These are phyloP conservation scores for Pseudococcus longispinus DNA, from an alignment of 2,888 invertebrate genomes.

Conservation along the genomic window DNA sequence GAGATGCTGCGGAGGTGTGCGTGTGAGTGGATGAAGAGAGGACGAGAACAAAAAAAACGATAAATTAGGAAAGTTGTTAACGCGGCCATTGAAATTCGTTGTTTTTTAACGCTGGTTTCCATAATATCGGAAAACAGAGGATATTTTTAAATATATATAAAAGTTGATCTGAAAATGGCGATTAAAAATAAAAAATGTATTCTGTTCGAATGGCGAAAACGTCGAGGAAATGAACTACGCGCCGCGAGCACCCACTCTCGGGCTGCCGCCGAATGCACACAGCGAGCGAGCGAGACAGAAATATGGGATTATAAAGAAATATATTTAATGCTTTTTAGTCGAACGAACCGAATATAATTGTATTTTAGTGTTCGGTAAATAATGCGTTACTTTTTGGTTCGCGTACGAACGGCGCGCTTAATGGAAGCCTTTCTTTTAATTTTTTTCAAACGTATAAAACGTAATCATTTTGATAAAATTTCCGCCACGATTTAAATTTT, in stretches of 20 bases:
- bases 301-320: constrained; percentile 41
- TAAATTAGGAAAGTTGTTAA: constrained; percentile 50
- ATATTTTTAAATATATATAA: constrained; percentile 46
- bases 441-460: not conserved
- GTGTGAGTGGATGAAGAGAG: not conserved
- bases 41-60: not conserved
- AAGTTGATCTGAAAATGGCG: constrained; percentile 46
- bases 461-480: constrained; percentile 40
- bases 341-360: constrained; percentile 35
- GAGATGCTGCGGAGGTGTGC: not conserved
- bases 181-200: constrained; percentile 51
- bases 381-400: constrained; percentile 41
- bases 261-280: not conserved
- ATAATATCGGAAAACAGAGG: constrained; percentile 33
- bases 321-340: constrained; percentile 45
- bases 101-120: constrained; percentile 12
- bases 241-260: not conserved
- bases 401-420: not conserved
- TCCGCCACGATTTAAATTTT: constrained; percentile 30
- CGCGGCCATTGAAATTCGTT: constrained; percentile 41
- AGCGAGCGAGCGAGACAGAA: not conserved
- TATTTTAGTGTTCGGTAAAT: constrained; percentile 44
- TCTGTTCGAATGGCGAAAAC: constrained; percentile 5
- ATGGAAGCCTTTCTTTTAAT: constrained; percentile 42
- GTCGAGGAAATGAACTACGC: constrained; percentile 32